A percentile compares a stretch with the other conserved stretches of the same genome.
Conservation (phyloP, 2,113 vertebrate genomes). For the Delphinapterus leucas region DNA sequence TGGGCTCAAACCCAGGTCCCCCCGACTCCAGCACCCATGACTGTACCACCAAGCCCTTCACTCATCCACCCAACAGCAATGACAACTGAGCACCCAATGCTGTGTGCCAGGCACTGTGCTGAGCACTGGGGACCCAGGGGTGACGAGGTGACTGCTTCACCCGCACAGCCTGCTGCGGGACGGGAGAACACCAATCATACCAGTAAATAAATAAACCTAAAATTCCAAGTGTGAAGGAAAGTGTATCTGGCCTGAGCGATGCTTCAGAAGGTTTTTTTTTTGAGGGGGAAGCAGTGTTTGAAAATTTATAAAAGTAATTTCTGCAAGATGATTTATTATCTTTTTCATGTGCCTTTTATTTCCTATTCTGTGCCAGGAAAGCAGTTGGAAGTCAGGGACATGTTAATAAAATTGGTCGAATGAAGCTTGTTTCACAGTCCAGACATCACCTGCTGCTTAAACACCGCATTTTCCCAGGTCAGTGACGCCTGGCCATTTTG, state of each 20-base stretch:
- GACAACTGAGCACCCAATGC: not conserved
- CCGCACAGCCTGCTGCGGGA: not conserved
- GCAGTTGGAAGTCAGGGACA: not conserved
- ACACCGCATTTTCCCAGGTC: not conserved
- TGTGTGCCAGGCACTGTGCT: not conserved
- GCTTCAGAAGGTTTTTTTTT: not conserved
- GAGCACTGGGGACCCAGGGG: too few species aligned
- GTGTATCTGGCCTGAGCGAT: not conserved
- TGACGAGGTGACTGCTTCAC: fast-evolving
- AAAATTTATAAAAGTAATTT: not conserved
- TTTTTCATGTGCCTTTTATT: not conserved
- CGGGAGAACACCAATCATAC: not conserved
- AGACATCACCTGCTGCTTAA: not conserved
- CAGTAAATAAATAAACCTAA: not conserved
- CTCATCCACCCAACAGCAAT: not conserved
- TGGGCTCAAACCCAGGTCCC: not conserved
- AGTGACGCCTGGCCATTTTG: not conserved
- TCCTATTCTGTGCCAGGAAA: not conserved
- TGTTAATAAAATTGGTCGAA: not conserved
- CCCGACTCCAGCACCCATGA: not conserved
- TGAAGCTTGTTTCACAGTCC: not conserved
- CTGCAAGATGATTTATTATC: not conserved
- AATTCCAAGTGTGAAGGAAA: not conserved
- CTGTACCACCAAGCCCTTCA: not conserved
- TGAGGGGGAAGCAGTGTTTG: not conserved